Conservation (phyloP, 2,113 vertebrate genomes). For the Ciconia maguari region DNA sequence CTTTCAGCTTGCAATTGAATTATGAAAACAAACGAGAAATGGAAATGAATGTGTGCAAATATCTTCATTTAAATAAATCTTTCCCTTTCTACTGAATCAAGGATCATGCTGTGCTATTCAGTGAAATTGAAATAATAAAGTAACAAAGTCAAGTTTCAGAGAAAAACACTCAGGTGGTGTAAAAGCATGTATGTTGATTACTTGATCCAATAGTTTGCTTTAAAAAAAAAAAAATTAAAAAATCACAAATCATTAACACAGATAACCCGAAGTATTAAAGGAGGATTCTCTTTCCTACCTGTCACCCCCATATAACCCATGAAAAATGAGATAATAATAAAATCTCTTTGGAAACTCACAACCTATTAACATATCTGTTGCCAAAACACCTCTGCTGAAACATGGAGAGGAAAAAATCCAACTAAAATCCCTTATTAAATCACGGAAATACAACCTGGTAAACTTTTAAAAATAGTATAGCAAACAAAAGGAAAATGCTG, state of each 20-base stretch:
- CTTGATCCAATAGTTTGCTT: neutral
- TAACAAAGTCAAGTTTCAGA: neutral
- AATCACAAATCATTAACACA: neutral
- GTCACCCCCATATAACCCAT: neutral
- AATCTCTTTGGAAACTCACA: neutral
- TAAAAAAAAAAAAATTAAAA: neutral
- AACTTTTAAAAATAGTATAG: neutral
- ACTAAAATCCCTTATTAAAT: neutral
- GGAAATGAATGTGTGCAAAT: neutral
- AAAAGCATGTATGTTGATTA: neutral
- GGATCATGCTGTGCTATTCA: neutral
- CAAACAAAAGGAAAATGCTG: neutral
- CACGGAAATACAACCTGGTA: neutral
- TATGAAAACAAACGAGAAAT: neutral
- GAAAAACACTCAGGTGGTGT: neutral
- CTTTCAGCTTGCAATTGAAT: neutral
- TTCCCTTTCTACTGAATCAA: neutral
- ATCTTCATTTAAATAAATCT: neutral
- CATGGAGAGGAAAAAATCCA: neutral
- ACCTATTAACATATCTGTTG: neutral
- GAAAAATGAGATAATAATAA: neutral
- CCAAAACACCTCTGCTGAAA: neutral
- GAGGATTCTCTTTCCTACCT: neutral
- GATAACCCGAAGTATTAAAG: neutral
- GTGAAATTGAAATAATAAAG: neutral